phyloP scores from a whole-genome alignment of 2,113 vertebrate genomes.

The Pontoporia blainvillei region DNA sequence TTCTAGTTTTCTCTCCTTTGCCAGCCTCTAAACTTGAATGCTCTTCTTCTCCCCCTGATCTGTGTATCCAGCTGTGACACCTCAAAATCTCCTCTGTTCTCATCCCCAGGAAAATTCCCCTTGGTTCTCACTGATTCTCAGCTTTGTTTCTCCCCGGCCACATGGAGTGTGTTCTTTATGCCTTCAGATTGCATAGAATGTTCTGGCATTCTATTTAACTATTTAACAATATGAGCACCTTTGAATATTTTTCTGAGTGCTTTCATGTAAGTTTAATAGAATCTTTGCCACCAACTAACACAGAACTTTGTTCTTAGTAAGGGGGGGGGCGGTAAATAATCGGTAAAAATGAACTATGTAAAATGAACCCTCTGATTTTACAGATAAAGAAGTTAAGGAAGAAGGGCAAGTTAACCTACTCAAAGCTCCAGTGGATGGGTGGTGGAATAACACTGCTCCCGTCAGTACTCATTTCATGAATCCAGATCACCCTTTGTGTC shows the following conservation, averaged over 20 bases:
- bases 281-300: neutral
- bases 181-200: neutral
- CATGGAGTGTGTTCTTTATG: neutral
- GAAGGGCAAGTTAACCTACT: neutral
- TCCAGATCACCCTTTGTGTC: neutral
- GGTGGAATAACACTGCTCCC: neutral
- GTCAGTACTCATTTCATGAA: fast-evolving
- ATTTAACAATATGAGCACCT: neutral
- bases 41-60: neutral
- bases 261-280: neutral
- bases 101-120: neutral
- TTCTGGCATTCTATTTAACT: neutral
- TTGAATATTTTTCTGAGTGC: neutral
- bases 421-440: no score
- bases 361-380: neutral
- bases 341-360: neutral
- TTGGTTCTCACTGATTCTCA: neutral
- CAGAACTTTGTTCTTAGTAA: neutral
- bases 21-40: neutral
- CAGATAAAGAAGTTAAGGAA: neutral
- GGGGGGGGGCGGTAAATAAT: neutral
- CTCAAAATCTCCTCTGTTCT: neutral
- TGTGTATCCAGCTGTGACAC: neutral
- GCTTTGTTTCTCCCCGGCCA: neutral
- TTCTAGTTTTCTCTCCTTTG: neutral